A percentile compares a stretch with the other conserved stretches of the same genome.
Evolutionary conservation across 2,888 invertebrate species (phyloP).

Genomic region (Epinotia demarniana): DNA sequence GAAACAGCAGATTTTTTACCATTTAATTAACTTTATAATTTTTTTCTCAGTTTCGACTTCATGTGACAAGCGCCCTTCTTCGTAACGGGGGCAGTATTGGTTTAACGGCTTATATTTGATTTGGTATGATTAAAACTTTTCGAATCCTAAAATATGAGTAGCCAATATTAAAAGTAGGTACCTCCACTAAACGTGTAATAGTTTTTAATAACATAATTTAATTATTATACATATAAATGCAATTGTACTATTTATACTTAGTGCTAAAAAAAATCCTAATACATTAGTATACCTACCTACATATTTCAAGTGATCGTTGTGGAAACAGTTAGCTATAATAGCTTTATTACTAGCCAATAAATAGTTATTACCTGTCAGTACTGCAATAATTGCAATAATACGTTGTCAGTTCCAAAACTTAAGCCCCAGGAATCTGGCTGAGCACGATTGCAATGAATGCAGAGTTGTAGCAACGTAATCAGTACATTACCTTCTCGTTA

Average conservation of each 20-base stretch:
- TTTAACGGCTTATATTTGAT: too few species aligned
- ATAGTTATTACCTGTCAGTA: slow-evolving; percentile 17
- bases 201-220: too few species aligned
- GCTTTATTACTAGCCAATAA: background rate
- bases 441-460: background rate
- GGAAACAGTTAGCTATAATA: background rate
- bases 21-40: too few species aligned
- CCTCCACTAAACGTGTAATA: too few species aligned
- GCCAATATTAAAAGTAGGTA: background rate
- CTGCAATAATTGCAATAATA: slow-evolving; percentile 20
- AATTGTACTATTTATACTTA: too few species aligned
- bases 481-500: background rate
- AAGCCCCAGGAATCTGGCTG: slow-evolving; percentile 12
- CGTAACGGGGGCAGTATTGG: too few species aligned
- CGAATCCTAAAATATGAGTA: background rate
- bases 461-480: background rate
- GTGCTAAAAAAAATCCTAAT: too few species aligned
- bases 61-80: too few species aligned
- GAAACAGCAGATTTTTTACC: too few species aligned
- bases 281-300: too few species aligned
- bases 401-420: slow-evolving; percentile 15
- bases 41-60: too few species aligned
- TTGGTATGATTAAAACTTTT: background rate
- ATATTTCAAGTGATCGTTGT: background rate
- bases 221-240: too few species aligned